A percentile compares a stretch with the other conserved stretches of the same genome.
These are phyloP conservation scores for Diaperis boleti DNA, from an alignment of 2,888 invertebrate species.

Conservation along the genomic window DNA sequence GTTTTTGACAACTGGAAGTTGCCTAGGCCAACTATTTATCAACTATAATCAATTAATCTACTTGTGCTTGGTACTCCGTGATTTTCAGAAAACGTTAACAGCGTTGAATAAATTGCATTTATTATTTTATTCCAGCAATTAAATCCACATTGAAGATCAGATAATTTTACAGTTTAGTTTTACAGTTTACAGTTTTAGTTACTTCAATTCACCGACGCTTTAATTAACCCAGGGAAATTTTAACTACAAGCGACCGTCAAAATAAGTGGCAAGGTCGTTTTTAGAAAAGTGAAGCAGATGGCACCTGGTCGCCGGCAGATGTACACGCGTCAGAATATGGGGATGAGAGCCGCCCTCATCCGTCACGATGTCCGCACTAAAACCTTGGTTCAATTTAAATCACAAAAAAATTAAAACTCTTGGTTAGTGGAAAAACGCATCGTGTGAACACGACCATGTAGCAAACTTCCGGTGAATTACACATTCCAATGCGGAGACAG, in stretches of 20 bases:
- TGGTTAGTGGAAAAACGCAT: constrained; percentile 22
- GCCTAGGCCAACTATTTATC: too few species aligned
- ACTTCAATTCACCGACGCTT: background rate
- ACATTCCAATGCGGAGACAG: constrained; percentile 37
- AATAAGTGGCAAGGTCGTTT: constrained; percentile 19
- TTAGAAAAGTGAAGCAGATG: constrained; percentile 16
- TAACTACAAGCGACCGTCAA: background rate
- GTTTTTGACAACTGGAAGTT: too few species aligned
- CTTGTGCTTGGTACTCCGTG: too few species aligned
- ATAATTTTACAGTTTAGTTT: too few species aligned
- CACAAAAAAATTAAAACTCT: constrained; percentile 15
- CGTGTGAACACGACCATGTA: constrained; percentile 35
- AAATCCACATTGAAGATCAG: too few species aligned
- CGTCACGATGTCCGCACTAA: background rate
- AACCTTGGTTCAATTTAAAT: background rate
- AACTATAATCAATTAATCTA: too few species aligned
- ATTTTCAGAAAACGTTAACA: too few species aligned
- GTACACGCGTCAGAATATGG: constrained; percentile 34
- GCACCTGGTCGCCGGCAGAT: constrained; percentile 32
- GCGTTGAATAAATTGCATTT: too few species aligned
- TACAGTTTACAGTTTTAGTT: too few species aligned
- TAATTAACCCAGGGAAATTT: background rate
- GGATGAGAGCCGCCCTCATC: constrained; percentile 21
- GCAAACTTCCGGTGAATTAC: constrained; percentile 34
- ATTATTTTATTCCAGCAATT: too few species aligned